phyloP scores from a whole-genome alignment of 2,797 vertebrate genomes.

The Cynodonichthys magdalenae region DNA sequence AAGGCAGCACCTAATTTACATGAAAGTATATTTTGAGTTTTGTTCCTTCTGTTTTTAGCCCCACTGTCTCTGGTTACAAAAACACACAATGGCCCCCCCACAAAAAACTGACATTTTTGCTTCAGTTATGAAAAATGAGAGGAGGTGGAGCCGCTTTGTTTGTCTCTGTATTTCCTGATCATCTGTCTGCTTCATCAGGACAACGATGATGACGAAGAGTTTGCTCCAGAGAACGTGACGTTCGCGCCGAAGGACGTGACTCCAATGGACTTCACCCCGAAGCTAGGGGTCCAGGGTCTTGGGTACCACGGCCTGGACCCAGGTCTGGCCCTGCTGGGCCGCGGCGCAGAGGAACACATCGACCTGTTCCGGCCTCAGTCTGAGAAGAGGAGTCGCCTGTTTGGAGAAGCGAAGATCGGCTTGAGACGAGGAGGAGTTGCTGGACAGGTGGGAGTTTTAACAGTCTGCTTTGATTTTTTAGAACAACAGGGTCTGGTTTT shows the following conservation, averaged over 20 bases:
- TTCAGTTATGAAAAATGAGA: too few relatives aligned
- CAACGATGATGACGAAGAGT: constrained; percentile 86
- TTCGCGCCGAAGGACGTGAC: constrained; percentile 94
- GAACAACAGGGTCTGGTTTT: background rate
- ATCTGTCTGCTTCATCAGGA: constrained; percentile 63
- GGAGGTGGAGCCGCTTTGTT: too few relatives aligned
- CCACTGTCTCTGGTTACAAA: too few relatives aligned
- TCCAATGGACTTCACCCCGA: constrained; percentile 88
- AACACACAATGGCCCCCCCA: too few relatives aligned
- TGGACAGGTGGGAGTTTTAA: constrained; percentile 82
- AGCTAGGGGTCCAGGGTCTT: constrained; percentile 87
- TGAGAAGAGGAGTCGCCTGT: constrained; percentile 75
- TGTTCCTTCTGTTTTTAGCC: too few relatives aligned
- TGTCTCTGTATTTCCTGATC: too few relatives aligned
- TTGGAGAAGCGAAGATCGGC: constrained; percentile 74
- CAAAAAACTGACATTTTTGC: too few relatives aligned
- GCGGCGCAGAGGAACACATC: constrained; percentile 69
- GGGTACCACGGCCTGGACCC: constrained; percentile 93
- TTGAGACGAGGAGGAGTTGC: constrained; percentile 86
- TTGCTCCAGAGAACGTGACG: constrained; percentile 89
- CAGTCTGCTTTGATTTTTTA: background rate
- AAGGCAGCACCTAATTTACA: too few relatives aligned
- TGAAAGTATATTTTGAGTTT: too few relatives aligned
- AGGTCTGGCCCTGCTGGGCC: constrained; percentile 81
- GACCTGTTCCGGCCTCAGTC: constrained; percentile 81